Percentiles rank a stretch among this genome's conserved stretches.
These are phyloP conservation scores for Agapetus fuscipes DNA, from an alignment of 2,888 invertebrate genomes.

Conservation along the genomic window DNA sequence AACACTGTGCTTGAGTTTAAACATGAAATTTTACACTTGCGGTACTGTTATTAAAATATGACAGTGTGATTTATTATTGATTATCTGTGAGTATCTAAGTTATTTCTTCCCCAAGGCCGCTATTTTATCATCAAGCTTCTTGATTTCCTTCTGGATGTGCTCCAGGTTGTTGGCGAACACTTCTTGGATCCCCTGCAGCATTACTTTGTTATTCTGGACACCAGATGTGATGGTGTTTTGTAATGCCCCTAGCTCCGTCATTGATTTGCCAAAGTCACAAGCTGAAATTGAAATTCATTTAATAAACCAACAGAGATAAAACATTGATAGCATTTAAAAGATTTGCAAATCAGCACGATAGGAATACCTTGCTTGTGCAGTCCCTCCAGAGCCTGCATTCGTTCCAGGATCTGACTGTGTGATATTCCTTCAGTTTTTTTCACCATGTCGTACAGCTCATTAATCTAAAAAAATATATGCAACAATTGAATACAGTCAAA, in stretches of 20 bases:
- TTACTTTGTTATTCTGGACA: slow-evolving; percentile 67
- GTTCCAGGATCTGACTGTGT: slow-evolving; percentile 63
- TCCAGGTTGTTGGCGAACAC: slow-evolving; percentile 72
- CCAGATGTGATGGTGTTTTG: slow-evolving; percentile 62
- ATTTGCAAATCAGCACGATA: no score
- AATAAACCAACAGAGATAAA: slow-evolving; percentile 6
- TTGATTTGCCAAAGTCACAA: slow-evolving; percentile 74
- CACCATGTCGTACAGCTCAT: slow-evolving; percentile 77
- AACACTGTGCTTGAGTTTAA: no score
- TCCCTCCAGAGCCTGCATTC: slow-evolving; percentile 77
- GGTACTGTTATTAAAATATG: no score
- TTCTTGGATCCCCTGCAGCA: slow-evolving; percentile 70
- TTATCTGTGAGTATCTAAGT: no score
- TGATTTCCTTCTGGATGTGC: slow-evolving; percentile 65
- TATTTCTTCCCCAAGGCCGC: slow-evolving; percentile 46
- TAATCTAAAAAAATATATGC: slow-evolving; percentile 46
- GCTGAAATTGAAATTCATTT: slow-evolving; percentile 59
- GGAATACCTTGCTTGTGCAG: slow-evolving; percentile 82
- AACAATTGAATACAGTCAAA: background rate
- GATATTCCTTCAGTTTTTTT: slow-evolving; percentile 77
- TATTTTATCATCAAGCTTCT: slow-evolving; percentile 64
- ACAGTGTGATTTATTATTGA: no score
- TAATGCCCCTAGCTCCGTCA: slow-evolving; percentile 69
- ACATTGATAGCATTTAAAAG: slow-evolving; percentile 9
- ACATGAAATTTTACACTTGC: no score